Percentiles rank a stretch among this genome's conserved stretches.
Evolutionary conservation across 1,140 invertebrate genomes (phyloP).

Genomic region (Cherax quadricarinatus): DNA sequence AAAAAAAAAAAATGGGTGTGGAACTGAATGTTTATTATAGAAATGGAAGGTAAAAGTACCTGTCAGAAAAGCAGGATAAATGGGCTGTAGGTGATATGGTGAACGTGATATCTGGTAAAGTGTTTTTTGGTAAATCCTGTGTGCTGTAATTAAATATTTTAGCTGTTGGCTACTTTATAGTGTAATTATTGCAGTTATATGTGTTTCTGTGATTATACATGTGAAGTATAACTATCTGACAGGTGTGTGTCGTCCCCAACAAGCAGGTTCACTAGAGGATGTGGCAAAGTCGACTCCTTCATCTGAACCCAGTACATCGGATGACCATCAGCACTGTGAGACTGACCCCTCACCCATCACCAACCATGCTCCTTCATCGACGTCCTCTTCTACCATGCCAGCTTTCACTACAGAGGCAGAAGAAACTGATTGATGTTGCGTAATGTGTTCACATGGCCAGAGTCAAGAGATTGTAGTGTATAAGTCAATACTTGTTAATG

Average conservation of each 20-base stretch:
- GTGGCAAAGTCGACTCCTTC: conserved; percentile 54
- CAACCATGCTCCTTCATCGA: neutral
- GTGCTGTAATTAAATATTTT: no score
- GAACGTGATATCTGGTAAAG: no score
- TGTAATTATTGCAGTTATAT: neutral
- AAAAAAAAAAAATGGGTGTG: no score
- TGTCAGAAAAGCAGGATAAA: no score
- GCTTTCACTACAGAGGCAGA: conserved; percentile 23
- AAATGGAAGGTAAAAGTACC: no score
- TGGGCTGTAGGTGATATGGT: no score
- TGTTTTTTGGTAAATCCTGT: no score
- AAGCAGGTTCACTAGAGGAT: conserved; percentile 57
- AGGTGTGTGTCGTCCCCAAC: conserved; percentile 45
- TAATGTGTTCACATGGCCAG: neutral
- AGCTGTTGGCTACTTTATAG: neutral
- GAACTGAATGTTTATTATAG: no score
- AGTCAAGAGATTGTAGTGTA: neutral
- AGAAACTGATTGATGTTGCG: neutral
- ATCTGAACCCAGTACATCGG: conserved; percentile 44
- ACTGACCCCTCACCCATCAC: neutral
- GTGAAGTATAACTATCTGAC: conserved; percentile 17
- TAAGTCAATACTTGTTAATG: neutral
- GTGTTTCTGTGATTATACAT: neutral
- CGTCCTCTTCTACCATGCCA: conserved; percentile 1
- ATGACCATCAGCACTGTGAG: conserved; percentile 32